phyloP scores from a whole-genome alignment of 2,888 invertebrate species.

The Pristionchus arcanus region DNA sequence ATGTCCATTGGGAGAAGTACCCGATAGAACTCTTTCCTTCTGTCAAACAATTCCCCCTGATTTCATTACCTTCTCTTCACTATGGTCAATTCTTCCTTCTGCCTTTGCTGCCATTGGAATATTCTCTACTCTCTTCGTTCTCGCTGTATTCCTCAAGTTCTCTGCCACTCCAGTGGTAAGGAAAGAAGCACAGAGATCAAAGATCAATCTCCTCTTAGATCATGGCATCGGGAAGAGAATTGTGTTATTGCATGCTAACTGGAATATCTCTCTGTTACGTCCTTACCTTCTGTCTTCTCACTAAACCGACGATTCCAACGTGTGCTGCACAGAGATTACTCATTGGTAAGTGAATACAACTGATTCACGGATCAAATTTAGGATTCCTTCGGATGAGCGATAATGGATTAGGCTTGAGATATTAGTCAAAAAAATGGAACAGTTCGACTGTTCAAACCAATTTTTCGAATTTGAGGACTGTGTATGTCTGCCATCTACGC shows the following conservation, averaged over 20 bases:
- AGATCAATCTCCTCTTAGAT: constrained; percentile 80
- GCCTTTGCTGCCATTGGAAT: constrained; percentile 85
- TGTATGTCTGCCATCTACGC: constrained; percentile 88
- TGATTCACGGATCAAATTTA: not conserved
- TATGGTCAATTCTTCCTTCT: constrained; percentile 86
- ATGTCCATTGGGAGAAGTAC: constrained; percentile 85
- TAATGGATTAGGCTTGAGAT: not conserved
- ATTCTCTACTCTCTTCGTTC: constrained; percentile 83
- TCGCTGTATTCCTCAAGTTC: constrained; percentile 85
- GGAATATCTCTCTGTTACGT: constrained; percentile 87
- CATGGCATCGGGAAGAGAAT: constrained; percentile 88
- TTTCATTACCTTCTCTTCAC: constrained; percentile 82
- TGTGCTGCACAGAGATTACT: constrained; percentile 82
- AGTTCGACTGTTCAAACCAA: not conserved
- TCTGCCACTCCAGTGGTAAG: constrained; percentile 84
- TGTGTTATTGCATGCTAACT: constrained; percentile 86
- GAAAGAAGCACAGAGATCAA: not conserved
- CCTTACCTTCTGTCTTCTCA: constrained; percentile 86
- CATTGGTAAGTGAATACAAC: constrained; percentile 61
- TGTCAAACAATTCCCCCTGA: constrained; percentile 83
- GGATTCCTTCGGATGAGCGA: not conserved
- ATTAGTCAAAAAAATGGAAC: not conserved
- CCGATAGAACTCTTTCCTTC: constrained; percentile 83
- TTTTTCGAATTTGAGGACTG: constrained; percentile 81
- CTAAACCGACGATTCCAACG: constrained; percentile 85